Conservation (phyloP, 1,140 invertebrate species). For the Hydropsyche tenuis region DNA sequence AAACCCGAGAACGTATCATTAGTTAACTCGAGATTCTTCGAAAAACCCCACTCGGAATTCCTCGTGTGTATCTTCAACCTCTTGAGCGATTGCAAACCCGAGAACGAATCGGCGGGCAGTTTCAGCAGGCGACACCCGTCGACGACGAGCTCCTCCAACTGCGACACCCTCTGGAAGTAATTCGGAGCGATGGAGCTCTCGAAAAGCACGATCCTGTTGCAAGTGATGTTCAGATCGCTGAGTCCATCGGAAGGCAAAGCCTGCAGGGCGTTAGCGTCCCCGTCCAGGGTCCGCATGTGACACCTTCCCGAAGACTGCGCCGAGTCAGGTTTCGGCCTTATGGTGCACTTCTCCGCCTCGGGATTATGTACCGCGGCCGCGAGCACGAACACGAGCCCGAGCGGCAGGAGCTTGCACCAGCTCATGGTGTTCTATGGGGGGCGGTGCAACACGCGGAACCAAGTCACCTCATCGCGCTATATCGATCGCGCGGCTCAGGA, state of each 20-base stretch:
- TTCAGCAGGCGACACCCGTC: constrained; percentile 81
- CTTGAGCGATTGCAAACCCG: constrained; percentile 77
- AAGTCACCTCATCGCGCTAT: not conserved
- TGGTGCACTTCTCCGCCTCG: not conserved
- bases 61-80: constrained; percentile 75
- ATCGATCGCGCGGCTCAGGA: not conserved
- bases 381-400: not conserved
- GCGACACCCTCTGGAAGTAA: constrained; percentile 73
- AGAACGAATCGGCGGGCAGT: constrained; percentile 77
- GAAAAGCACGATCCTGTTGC: constrained; percentile 79
- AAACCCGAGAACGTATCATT: constrained; percentile 74
- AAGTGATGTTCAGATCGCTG: constrained; percentile 72
- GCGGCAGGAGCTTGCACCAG: not conserved
- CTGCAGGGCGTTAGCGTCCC: constrained; percentile 70
- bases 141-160: constrained; percentile 75
- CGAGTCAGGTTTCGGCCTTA: not conserved
- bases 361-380: not conserved
- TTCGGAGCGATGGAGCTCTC: constrained; percentile 78
- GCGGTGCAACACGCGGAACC: not conserved
- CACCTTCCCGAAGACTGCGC: constrained; percentile 55
- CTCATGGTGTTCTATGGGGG: not conserved
- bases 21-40: constrained; percentile 72
- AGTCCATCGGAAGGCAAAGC: constrained; percentile 68
- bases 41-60: constrained; percentile 79
- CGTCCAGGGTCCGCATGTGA: constrained; percentile 72